Evolutionary conservation across 2,113 vertebrate species (phyloP).

Genomic region (Atlantisia rogersi): DNA sequence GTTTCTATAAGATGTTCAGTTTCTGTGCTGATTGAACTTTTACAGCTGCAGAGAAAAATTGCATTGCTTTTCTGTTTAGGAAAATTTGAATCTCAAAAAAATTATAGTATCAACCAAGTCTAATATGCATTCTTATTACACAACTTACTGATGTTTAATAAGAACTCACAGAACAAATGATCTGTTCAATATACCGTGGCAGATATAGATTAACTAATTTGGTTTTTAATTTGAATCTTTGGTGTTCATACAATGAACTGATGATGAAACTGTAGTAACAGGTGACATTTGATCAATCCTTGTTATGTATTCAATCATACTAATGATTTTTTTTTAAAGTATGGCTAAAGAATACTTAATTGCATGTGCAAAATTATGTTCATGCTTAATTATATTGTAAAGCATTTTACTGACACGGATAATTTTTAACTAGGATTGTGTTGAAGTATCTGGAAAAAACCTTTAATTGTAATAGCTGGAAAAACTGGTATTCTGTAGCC

Average conservation of each 20-base stretch:
- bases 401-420: not conserved
- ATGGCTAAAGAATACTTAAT: not conserved
- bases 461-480: not conserved
- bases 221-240: not conserved
- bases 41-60: not conserved
- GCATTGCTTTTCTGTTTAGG: not conserved
- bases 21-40: not conserved
- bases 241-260: not conserved
- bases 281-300: not conserved
- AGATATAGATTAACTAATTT: not conserved
- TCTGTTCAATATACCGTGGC: not conserved
- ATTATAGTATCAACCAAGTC: not conserved
- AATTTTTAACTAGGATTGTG: not conserved
- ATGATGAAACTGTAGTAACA: not conserved
- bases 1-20: not conserved
- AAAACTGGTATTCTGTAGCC: not conserved
- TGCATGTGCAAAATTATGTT: not conserved
- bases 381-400: constrained; percentile 17
- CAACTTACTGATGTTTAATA: not conserved
- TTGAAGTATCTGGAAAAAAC: not conserved
- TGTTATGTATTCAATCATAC: not conserved
- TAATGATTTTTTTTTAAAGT: constrained; percentile 3
- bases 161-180: not conserved
- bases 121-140: not conserved
- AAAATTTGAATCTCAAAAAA: not conserved